A percentile compares a stretch with the other conserved stretches of the same genome.
These are phyloP conservation scores for Megalonaias nervosa DNA, from an alignment of 1,140 invertebrate species.

Conservation along the genomic window DNA sequence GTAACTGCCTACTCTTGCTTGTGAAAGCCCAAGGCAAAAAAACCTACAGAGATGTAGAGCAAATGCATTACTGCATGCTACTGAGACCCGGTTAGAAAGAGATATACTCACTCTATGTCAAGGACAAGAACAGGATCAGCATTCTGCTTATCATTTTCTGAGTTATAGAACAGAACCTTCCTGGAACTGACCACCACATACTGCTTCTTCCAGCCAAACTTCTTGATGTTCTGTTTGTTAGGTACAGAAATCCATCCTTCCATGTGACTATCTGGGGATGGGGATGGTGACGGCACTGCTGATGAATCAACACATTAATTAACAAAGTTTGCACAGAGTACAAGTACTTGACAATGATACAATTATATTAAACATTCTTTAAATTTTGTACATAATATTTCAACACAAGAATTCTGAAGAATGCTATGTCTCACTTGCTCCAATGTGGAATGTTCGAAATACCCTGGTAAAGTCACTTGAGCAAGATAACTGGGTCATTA, in stretches of 20 bases:
- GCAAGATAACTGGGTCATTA: too few relatives aligned
- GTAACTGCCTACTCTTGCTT: too few relatives aligned
- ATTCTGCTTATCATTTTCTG: constrained; percentile 94
- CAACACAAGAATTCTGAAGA: too few relatives aligned
- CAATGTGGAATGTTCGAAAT: too few relatives aligned
- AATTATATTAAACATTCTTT: not conserved
- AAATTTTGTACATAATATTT: too few relatives aligned
- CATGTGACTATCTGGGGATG: constrained; percentile 80
- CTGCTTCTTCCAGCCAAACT: constrained; percentile 97
- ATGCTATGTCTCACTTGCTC: too few relatives aligned
- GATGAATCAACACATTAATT: not conserved
- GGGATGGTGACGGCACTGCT: constrained; percentile 58
- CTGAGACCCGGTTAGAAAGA: too few relatives aligned
- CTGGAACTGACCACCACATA: constrained; percentile 97
- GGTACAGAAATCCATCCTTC: constrained; percentile 97
- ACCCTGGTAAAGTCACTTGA: too few relatives aligned
- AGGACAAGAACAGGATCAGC: constrained; percentile 93
- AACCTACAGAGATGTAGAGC: too few relatives aligned
- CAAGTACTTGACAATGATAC: not conserved
- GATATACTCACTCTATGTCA: constrained; percentile 86
- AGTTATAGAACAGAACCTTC: constrained; percentile 98
- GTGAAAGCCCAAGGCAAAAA: too few relatives aligned
- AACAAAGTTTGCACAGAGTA: too few relatives aligned
- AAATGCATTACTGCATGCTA: too few relatives aligned
- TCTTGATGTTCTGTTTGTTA: constrained; percentile 94